phyloP scores from a whole-genome alignment of 2,888 invertebrate species.

The Luperina testacea region DNA sequence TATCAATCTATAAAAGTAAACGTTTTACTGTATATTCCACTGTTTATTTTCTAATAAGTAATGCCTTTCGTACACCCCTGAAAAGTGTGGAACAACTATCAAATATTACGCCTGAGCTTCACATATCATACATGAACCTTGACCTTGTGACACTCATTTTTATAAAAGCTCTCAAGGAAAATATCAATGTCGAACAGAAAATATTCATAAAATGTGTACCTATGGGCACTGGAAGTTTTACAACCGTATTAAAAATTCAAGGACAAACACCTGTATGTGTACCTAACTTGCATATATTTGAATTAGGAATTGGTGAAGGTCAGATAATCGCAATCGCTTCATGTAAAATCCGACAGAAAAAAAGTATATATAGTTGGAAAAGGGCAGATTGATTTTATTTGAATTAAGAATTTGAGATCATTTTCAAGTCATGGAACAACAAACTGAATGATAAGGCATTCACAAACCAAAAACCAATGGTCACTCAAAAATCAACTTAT shows the following conservation, averaged over 20 bases:
- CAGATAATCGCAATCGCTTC: neutral
- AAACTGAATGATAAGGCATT: too few relatives aligned
- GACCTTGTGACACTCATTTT: neutral
- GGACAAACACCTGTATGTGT: neutral
- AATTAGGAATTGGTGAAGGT: neutral
- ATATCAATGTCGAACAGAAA: slow-evolving; percentile 10
- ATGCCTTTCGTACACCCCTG: neutral
- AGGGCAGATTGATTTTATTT: neutral
- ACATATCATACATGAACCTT: neutral
- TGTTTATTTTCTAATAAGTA: neutral
- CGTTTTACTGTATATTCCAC: neutral
- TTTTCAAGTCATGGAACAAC: too few relatives aligned
- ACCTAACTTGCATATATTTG: neutral
- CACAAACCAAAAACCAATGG: too few relatives aligned
- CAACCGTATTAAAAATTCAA: neutral
- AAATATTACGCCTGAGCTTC: too few relatives aligned
- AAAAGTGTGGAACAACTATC: neutral
- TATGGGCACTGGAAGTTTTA: neutral
- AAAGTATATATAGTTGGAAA: neutral
- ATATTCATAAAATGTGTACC: slow-evolving; percentile 2
- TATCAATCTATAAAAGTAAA: neutral
- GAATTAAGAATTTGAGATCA: too few relatives aligned
- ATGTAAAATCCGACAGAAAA: neutral
- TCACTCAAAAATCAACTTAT: neutral
- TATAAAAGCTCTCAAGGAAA: slow-evolving; percentile 16